A percentile compares a stretch with the other conserved stretches of the same genome.
phyloP scores from a whole-genome alignment of 2,888 invertebrate genomes.

The Octodonta nipae region DNA sequence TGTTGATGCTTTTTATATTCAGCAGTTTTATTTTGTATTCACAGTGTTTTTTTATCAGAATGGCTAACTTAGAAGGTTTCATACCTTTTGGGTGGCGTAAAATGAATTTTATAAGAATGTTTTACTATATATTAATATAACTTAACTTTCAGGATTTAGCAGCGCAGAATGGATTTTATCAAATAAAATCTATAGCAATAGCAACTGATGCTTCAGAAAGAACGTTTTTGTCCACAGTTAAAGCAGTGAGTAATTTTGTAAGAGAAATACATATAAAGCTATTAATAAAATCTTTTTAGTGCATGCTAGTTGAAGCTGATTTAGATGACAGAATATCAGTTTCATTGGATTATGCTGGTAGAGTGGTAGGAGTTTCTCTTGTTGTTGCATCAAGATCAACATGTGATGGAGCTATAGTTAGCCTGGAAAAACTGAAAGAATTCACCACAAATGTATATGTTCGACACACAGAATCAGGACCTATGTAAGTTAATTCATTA shows the following conservation, averaged over 20 bases:
- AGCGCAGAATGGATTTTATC: constrained; percentile 57
- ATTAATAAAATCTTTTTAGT: constrained; percentile 35
- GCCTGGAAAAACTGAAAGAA: constrained; percentile 35
- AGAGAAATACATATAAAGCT: neutral
- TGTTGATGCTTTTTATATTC: too few species aligned
- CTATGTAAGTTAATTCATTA: too few species aligned
- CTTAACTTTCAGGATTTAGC: constrained; percentile 44
- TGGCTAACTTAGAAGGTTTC: too few species aligned
- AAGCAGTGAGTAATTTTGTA: constrained; percentile 45
- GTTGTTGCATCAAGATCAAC: constrained; percentile 39
- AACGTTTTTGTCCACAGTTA: constrained; percentile 63
- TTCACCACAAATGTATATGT: constrained; percentile 70
- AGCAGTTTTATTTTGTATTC: too few species aligned
- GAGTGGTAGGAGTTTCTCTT: constrained; percentile 57
- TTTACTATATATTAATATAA: neutral
- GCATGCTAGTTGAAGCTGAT: constrained; percentile 59
- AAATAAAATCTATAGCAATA: constrained; percentile 53
- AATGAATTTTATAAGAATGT: neutral
- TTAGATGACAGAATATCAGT: constrained; percentile 67
- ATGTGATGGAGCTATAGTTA: constrained; percentile 35
- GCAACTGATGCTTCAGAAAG: constrained; percentile 53
- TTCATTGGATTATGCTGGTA: constrained; percentile 66
- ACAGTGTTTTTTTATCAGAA: too few species aligned
- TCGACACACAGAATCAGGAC: constrained; percentile 68
- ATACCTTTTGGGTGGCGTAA: too few species aligned